Evolutionary conservation across 2,797 vertebrate genomes (phyloP).

Genomic region (Cuculus canorus): DNA sequence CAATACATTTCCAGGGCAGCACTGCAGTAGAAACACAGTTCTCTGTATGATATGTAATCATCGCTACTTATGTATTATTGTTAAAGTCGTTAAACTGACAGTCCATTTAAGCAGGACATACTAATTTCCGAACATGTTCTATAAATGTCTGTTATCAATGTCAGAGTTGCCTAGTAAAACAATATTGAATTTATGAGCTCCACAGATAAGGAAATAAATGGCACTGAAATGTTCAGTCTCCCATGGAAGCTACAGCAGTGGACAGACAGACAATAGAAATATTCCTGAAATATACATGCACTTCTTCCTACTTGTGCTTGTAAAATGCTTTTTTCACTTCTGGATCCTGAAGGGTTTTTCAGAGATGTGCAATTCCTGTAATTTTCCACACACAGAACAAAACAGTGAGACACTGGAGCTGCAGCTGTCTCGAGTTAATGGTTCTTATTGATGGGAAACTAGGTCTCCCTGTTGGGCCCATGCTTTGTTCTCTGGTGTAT

Average conservation of each 20-base stretch:
- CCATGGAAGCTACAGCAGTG: not conserved
- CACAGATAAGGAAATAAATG: conserved; percentile 44
- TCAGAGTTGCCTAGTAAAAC: conserved; percentile 60
- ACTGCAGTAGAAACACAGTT: conserved; percentile 48
- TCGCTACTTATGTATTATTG: conserved; percentile 64
- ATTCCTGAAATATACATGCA: not conserved
- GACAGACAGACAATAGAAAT: conserved; percentile 17
- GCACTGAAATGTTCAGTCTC: conserved; percentile 44
- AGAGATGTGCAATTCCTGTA: not conserved
- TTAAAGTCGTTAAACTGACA: conserved; percentile 73
- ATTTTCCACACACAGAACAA: not conserved
- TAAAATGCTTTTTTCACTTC: not conserved
- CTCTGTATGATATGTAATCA: conserved; percentile 24
- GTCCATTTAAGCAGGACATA: conserved; percentile 76
- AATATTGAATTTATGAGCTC: conserved; percentile 48
- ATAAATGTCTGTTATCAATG: conserved; percentile 62
- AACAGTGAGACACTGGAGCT: not conserved
- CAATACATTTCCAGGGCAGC: conserved; percentile 54
- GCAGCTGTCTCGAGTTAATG: not conserved
- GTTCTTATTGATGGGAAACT: not conserved
- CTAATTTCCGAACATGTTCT: conserved; percentile 63
- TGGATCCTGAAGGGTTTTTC: not conserved
- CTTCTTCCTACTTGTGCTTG: conserved; percentile 15
- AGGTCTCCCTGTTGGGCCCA: not conserved
- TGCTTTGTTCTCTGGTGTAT: not conserved